These are phyloP conservation scores for Xenops minutus DNA, from an alignment of 2,797 vertebrate genomes.

Conservation along the genomic window DNA sequence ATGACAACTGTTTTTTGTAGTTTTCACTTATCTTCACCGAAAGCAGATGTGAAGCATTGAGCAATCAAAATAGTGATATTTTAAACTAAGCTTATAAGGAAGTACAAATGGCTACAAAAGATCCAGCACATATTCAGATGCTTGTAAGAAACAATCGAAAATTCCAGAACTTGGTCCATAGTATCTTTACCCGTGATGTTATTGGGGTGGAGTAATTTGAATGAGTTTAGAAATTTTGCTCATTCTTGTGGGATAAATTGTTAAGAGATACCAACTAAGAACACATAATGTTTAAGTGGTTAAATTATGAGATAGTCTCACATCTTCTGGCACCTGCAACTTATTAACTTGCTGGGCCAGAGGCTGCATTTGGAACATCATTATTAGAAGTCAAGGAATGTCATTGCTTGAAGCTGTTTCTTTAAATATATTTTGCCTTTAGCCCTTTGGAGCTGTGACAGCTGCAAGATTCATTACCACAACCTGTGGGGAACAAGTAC, in stretches of 20 bases:
- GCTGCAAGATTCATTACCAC: neutral
- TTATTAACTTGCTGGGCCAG: neutral
- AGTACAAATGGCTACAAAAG: neutral
- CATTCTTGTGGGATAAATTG: fast-evolving
- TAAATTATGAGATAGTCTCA: neutral
- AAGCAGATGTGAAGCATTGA: neutral
- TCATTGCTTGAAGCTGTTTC: neutral
- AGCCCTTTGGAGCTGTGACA: neutral
- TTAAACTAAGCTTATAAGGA: neutral
- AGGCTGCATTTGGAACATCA: neutral
- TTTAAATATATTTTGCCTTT: neutral
- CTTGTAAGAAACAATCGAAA: neutral
- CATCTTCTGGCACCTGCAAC: neutral
- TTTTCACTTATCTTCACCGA: neutral
- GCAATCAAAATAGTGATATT: neutral
- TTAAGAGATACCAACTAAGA: neutral
- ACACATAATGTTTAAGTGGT: neutral
- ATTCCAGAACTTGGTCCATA: neutral
- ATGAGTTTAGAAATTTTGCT: neutral
- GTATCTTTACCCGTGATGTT: neutral
- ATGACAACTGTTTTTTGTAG: neutral
- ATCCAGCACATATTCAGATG: neutral
- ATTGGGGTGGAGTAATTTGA: fast-evolving
- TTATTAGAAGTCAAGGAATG: neutral
- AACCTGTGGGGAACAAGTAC: neutral